Conservation (phyloP, 1,140 invertebrate genomes). For the Sweltsa coloradensis region DNA sequence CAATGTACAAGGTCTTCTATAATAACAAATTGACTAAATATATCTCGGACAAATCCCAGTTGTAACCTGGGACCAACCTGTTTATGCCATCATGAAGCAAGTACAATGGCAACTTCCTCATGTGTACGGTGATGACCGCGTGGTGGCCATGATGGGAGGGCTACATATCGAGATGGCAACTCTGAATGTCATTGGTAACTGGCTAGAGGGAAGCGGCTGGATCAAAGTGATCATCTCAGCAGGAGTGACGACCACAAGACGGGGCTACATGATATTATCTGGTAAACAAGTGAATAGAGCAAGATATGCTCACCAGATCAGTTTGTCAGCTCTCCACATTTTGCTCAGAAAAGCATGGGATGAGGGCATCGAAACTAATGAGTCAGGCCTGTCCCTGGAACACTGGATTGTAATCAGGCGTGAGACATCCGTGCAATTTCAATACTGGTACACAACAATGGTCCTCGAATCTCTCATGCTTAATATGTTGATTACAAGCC, state of each 20-base stretch:
- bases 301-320: slow-evolving; percentile 3
- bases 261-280: neutral
- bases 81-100: slow-evolving; percentile 16
- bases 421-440: no score
- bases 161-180: slow-evolving; percentile 8
- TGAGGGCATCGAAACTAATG: slow-evolving; percentile 3
- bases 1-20: slow-evolving; percentile 14
- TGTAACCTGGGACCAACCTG: slow-evolving; percentile 17
- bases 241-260: neutral
- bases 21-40: slow-evolving; percentile 9
- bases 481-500: no score
- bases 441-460: no score
- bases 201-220: slow-evolving; percentile 8
- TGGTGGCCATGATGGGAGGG: slow-evolving; percentile 6
- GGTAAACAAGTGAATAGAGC: neutral
- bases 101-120: slow-evolving; percentile 17
- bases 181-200: slow-evolving; percentile 1
- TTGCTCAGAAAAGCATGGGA: slow-evolving; percentile 5
- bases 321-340: neutral
- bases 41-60: slow-evolving; percentile 20
- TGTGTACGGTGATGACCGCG: slow-evolving; percentile 7
- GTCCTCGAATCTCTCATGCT: no score
- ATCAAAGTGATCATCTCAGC: slow-evolving; percentile 4
- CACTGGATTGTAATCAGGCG: no score
- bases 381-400: no score